Evolutionary conservation across 2,888 invertebrate genomes (phyloP).

Genomic region (Clistopyga incitator): DNA sequence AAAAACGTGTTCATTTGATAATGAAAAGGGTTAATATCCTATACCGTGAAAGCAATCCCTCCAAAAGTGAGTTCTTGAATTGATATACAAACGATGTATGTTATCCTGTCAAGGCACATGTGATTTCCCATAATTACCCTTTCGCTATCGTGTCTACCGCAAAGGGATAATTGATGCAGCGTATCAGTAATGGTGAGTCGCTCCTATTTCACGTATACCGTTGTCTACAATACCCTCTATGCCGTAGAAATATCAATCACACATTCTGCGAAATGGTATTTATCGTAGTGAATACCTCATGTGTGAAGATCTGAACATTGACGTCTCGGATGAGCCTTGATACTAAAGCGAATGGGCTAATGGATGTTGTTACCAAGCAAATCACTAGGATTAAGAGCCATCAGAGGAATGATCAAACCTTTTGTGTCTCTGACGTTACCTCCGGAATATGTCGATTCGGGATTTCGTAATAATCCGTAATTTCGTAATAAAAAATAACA

Average conservation of each 20-base stretch:
- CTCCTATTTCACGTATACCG: not conserved
- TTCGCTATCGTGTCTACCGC: not conserved
- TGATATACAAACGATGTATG: too few species aligned
- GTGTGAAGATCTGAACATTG: not conserved
- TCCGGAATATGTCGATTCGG: too few species aligned
- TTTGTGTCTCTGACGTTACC: not conserved
- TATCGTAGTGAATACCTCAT: not conserved
- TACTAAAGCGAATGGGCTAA: not conserved
- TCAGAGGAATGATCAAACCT: not conserved
- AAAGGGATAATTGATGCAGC: not conserved
- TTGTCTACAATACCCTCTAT: not conserved
- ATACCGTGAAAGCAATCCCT: too few species aligned
- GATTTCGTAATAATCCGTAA: too few species aligned
- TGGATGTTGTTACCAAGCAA: not conserved
- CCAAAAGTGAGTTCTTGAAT: too few species aligned
- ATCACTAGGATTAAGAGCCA: not conserved
- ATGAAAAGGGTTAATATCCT: too few species aligned
- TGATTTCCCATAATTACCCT: constrained; percentile 20
- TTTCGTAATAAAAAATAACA: too few species aligned
- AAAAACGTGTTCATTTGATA: too few species aligned
- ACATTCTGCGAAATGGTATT: not conserved
- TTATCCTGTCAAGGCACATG: constrained; percentile 14
- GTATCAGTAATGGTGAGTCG: not conserved
- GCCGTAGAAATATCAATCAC: not conserved
- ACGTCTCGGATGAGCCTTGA: not conserved